phyloP scores from a whole-genome alignment of 2,888 invertebrate species.

The Ormyrus nitidulus region DNA sequence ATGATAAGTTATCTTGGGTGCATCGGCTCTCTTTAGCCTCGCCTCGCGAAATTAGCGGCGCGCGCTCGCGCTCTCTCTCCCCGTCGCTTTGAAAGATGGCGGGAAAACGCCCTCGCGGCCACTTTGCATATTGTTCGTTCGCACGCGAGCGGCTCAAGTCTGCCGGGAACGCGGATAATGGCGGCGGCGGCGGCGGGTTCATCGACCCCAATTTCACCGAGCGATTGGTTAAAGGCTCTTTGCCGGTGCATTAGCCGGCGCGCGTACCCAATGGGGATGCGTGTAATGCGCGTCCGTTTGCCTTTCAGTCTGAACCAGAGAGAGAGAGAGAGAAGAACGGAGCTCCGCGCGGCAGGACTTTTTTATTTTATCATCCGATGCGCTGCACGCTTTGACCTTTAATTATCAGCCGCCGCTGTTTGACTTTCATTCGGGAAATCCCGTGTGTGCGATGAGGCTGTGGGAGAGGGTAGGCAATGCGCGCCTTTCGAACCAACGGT shows the following conservation, averaged over 20 bases:
- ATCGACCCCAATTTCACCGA: conserved; percentile 63
- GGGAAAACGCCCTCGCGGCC: conserved; percentile 21
- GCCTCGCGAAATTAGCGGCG: not conserved
- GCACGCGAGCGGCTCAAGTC: conserved; percentile 42
- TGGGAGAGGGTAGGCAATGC: too few species aligned
- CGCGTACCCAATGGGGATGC: not conserved
- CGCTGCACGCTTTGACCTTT: conserved; percentile 1
- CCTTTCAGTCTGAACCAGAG: not conserved
- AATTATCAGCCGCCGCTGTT: conserved; percentile 23
- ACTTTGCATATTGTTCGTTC: conserved; percentile 44
- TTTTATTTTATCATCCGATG: too few species aligned
- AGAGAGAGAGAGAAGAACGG: too few species aligned
- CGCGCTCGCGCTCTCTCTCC: too few species aligned
- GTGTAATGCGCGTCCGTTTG: conserved; percentile 4
- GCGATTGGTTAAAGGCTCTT: conserved; percentile 65
- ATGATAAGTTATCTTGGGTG: too few species aligned
- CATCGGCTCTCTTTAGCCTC: not conserved
- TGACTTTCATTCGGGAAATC: conserved; percentile 21
- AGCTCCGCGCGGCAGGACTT: not conserved
- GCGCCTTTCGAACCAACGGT: too few species aligned
- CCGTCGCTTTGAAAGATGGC: conserved; percentile 53
- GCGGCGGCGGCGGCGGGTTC: conserved; percentile 57
- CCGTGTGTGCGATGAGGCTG: too few species aligned
- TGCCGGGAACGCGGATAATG: conserved; percentile 51
- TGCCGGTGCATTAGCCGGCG: conserved; percentile 32